Evolutionary conservation across 2,113 vertebrate genomes (phyloP).

Genomic region (Leucopsar rothschildi): DNA sequence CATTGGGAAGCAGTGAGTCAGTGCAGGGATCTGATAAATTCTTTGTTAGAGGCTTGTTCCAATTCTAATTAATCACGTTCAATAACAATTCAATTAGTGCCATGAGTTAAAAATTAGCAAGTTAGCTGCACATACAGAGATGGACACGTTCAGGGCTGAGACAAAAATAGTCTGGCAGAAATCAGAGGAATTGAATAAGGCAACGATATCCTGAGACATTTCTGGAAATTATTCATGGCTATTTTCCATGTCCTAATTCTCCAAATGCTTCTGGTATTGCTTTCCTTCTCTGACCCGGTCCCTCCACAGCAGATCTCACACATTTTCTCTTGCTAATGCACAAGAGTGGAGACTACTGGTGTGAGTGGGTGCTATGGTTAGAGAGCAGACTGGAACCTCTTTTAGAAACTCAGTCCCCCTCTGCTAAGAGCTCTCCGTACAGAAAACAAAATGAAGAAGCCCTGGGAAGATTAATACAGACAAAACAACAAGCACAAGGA

Average conservation of each 20-base stretch:
- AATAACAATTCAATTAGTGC: slow-evolving; percentile 53
- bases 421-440: neutral
- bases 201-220: neutral
- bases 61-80: slow-evolving; percentile 53
- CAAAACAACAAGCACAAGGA: neutral
- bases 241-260: neutral
- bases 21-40: slow-evolving; percentile 21
- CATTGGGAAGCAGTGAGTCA: neutral
- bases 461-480: neutral
- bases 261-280: neutral
- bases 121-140: neutral
- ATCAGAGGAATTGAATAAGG: slow-evolving; percentile 12
- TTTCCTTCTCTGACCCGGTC: neutral
- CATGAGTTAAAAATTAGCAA: slow-evolving; percentile 58
- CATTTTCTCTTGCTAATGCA: neutral
- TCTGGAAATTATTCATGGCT: slow-evolving; percentile 30
- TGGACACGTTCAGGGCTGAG: neutral
- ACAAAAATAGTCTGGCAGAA: slow-evolving; percentile 45
- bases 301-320: neutral
- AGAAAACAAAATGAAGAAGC: neutral
- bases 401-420: neutral
- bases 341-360: neutral
- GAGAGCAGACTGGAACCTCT: neutral
- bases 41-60: slow-evolving; percentile 16
- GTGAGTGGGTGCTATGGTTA: neutral